These are phyloP conservation scores for Hymenopus coronatus DNA, from an alignment of 2,888 invertebrate genomes.

Conservation along the genomic window DNA sequence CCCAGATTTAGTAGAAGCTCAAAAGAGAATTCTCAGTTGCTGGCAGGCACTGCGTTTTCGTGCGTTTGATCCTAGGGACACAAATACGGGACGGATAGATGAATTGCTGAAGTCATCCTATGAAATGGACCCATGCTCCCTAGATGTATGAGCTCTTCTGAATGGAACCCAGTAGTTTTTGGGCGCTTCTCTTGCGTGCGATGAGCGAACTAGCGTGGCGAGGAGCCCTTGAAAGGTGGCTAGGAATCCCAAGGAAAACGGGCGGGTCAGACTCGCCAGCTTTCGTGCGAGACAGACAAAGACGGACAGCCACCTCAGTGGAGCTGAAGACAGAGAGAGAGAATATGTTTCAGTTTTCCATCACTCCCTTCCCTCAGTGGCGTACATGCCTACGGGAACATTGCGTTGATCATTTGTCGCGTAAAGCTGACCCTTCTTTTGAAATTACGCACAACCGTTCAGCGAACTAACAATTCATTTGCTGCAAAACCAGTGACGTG, in stretches of 20 bases:
- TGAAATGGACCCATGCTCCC: too few relatives aligned
- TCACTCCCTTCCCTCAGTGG: neutral
- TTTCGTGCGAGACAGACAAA: neutral
- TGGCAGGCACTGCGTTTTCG: too few relatives aligned
- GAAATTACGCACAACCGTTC: neutral
- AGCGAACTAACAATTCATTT: neutral
- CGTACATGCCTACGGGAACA: neutral
- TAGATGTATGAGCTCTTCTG: too few relatives aligned
- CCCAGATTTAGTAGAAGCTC: too few relatives aligned
- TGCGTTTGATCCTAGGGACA: too few relatives aligned
- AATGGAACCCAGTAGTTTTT: neutral
- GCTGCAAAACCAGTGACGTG: too few relatives aligned
- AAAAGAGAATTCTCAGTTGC: too few relatives aligned
- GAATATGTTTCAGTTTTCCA: neutral
- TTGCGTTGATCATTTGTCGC: neutral
- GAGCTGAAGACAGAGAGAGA: neutral
- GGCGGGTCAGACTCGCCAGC: conserved; percentile 4
- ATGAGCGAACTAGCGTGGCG: neutral
- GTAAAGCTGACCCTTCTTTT: neutral
- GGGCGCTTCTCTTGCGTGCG: neutral
- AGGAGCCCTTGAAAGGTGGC: neutral
- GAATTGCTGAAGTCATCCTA: too few relatives aligned
- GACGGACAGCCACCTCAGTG: neutral
- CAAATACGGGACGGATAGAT: too few relatives aligned
- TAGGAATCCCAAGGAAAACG: conserved; percentile 10